phyloP scores from a whole-genome alignment of 2,797 vertebrate species.

The Huso huso region DNA sequence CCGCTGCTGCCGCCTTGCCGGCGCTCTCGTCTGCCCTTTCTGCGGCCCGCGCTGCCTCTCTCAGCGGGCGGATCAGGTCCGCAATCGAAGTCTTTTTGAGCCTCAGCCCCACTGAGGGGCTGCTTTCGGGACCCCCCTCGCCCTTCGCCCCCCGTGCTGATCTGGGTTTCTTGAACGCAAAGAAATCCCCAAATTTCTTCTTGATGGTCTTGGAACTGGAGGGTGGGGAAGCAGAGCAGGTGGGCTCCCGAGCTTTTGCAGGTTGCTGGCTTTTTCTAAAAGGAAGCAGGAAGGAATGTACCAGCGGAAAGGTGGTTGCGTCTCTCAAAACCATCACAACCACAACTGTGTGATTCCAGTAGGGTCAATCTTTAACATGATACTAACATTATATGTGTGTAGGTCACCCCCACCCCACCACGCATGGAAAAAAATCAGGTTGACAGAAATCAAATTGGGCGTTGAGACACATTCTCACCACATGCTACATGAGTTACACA shows the following conservation, averaged over 20 bases:
- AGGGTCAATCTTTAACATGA: no score
- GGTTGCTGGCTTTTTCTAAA: slow-evolving; percentile 63
- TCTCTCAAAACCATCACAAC: no score
- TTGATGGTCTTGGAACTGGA: slow-evolving; percentile 81
- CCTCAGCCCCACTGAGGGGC: slow-evolving; percentile 51
- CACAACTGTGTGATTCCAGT: no score
- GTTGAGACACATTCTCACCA: no score
- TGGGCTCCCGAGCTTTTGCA: slow-evolving; percentile 58
- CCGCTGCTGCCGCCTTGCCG: slow-evolving; percentile 35
- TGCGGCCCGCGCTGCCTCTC: slow-evolving; percentile 67
- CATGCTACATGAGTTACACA: no score
- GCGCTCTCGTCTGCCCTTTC: slow-evolving; percentile 48
- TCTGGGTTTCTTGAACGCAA: slow-evolving; percentile 88
- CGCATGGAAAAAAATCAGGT: no score
- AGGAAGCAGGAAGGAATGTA: slow-evolving; percentile 31
- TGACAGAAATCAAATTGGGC: no score
- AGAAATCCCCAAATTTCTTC: slow-evolving; percentile 93
- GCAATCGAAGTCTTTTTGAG: slow-evolving; percentile 77
- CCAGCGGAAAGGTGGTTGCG: slow-evolving; percentile 14
- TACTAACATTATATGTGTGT: no score
- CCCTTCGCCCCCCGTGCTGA: slow-evolving; percentile 60
- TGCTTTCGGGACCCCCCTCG: slow-evolving; percentile 44
- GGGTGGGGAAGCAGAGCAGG: slow-evolving; percentile 48
- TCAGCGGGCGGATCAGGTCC: slow-evolving; percentile 78
- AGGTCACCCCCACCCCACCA: no score